Base-by-base conservation (phyloP, 2,113 vertebrate genomes). In the Talpa occidentalis region DNA sequence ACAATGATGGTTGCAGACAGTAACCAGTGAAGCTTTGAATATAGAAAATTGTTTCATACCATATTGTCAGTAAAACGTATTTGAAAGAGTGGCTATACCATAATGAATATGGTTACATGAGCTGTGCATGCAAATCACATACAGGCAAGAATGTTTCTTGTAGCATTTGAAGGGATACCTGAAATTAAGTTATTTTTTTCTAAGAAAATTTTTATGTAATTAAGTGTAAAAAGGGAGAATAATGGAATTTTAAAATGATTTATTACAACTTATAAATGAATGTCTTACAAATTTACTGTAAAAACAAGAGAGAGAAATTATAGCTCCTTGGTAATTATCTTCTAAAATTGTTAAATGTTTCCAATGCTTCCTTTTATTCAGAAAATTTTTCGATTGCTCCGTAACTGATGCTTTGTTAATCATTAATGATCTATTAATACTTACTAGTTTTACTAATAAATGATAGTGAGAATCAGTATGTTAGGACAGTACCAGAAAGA, bases 381-480 rank as follows among this genome's bases (percentile, higher is more conserved):
- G n/a, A 92, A 97, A 96, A 95, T 80, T 2, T 83, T 97, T 76
- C 44, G n/a, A 90, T 88, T 90, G 15, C 35, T 94, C 93, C 79
- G 91, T 94, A 97, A 86, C 95, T 85, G 76, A 56, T n/a, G 2
- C 59, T 52, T 84, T 82, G 10, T 1, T n/a, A 64, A 94, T 90
- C 56, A 88, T 88, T 76, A 93, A 26, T 92, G 52, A 56, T 87
- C 59, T 15, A 62, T 26, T 64, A 30, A 28, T 30, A 19, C 16
- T 78, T 93, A 52, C 94, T 88, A 95, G 35, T 16, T 94, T 73
- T 69, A 84, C 59, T 88, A 95, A 73, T 26, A 42, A 88, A 87
- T 40, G 19, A 90, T 35, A 56, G n/a, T n/a, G n/a, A n/a, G 0
- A 74, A 90, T 40, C 90, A 47, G 86, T 74, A 44, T 54, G 44